Conservation (phyloP, 2,113 vertebrate species). For the Silurus meridionalis region DNA sequence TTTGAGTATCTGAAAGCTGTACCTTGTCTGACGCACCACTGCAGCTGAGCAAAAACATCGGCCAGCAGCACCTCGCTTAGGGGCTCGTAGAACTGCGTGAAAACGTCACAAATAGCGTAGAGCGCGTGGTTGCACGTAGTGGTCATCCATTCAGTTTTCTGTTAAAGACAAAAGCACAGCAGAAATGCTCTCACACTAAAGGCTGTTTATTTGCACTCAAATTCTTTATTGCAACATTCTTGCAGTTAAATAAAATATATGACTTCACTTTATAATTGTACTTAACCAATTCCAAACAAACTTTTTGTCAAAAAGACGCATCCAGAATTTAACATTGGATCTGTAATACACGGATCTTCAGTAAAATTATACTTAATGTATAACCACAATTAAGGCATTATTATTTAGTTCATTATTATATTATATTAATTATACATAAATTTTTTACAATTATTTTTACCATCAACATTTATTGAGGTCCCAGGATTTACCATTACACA, state of each 20-base stretch:
- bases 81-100: slow-evolving; percentile 94
- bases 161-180: slow-evolving; percentile 16
- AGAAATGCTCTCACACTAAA: background rate
- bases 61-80: slow-evolving; percentile 88
- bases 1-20: slow-evolving; percentile 24
- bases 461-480: background rate
- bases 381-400: too few species aligned
- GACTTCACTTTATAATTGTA: background rate
- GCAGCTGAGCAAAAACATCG: slow-evolving; percentile 91
- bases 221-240: background rate
- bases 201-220: background rate
- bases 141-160: slow-evolving; percentile 99
- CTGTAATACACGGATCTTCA: background rate
- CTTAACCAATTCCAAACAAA: background rate
- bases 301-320: background rate
- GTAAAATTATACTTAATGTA: background rate
- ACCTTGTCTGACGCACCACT: slow-evolving; percentile 99
- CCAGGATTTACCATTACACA: background rate
- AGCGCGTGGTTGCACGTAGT: slow-evolving; percentile 97
- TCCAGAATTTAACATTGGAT: background rate
- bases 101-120: slow-evolving; percentile 96
- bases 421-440: too few species aligned
- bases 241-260: background rate
- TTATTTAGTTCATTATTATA: too few species aligned
- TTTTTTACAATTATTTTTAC: background rate